These are phyloP conservation scores for Drosophila parabipectinata DNA, from an alignment of 1,140 invertebrate genomes.

Conservation along the genomic window DNA sequence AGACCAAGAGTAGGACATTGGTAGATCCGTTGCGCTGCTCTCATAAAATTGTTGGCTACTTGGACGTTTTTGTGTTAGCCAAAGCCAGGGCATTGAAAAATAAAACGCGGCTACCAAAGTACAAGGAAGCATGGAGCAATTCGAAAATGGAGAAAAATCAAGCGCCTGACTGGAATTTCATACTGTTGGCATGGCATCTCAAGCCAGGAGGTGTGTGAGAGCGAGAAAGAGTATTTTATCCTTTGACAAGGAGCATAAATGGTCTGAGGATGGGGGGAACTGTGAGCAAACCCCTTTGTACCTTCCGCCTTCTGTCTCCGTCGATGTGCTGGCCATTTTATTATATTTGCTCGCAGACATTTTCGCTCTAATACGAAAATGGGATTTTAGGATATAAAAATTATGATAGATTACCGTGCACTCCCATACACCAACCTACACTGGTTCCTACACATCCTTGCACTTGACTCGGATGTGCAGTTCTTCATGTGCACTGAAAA, in stretches of 20 bases:
- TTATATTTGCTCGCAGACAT: slow-evolving; percentile 82
- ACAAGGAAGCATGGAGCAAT: slow-evolving; percentile 41
- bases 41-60: slow-evolving; percentile 82
- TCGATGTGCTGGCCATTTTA: slow-evolving; percentile 79
- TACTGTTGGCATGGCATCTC: slow-evolving; percentile 63
- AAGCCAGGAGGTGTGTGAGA: neutral
- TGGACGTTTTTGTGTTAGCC: slow-evolving; percentile 73
- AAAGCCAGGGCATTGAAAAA: slow-evolving; percentile 76
- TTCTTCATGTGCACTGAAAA: slow-evolving; percentile 12
- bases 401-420: slow-evolving; percentile 83
- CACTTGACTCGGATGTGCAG: slow-evolving; percentile 7
- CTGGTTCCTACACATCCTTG: slow-evolving; percentile 7
- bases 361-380: slow-evolving; percentile 83
- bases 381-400: slow-evolving; percentile 84
- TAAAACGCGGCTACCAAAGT: slow-evolving; percentile 64
- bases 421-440: slow-evolving; percentile 28
- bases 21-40: slow-evolving; percentile 55
- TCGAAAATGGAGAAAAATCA: slow-evolving; percentile 68
- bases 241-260: slow-evolving; percentile 78
- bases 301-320: slow-evolving; percentile 33
- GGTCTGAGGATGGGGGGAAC: slow-evolving; percentile 32
- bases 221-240: slow-evolving; percentile 51
- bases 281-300: slow-evolving; percentile 11
- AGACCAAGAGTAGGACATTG: slow-evolving; percentile 35
- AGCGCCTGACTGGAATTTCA: slow-evolving; percentile 77